phyloP scores from a whole-genome alignment of 92 coral and sea anemone genomes.

The Umimayanthus kanabou region DNA sequence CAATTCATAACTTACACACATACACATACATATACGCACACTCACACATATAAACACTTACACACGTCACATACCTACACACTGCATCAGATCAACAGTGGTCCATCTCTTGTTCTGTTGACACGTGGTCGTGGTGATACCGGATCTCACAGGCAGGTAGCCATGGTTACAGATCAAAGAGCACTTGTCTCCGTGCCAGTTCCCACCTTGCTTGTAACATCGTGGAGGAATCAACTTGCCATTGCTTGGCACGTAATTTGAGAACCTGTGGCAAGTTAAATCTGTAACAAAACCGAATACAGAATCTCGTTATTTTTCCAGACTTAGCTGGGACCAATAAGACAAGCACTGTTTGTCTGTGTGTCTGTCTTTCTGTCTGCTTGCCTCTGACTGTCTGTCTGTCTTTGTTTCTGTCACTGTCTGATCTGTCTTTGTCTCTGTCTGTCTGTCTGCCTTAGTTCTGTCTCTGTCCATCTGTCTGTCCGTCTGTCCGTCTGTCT shows the following conservation, averaged over 20 bases:
- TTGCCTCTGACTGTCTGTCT: no score
- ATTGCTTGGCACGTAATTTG: conserved; percentile 41
- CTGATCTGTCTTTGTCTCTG: no score
- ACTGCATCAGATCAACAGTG: conserved; percentile 58
- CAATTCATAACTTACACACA: no score
- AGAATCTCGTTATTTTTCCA: neutral
- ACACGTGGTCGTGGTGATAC: conserved; percentile 55
- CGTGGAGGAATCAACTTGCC: conserved; percentile 65
- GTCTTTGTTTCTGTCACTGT: no score
- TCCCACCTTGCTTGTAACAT: conserved; percentile 60
- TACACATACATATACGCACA: no score
- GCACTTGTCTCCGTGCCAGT: conserved; percentile 70
- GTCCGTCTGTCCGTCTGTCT: no score
- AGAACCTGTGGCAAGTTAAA: conserved; percentile 31
- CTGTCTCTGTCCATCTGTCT: no score
- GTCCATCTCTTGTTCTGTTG: conserved; percentile 58
- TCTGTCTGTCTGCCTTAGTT: no score
- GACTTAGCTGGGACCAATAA: neutral
- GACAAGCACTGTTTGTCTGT: no score
- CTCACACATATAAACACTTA: no score
- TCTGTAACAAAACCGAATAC: neutral
- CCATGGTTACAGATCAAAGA: conserved; percentile 61
- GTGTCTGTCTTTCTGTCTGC: no score
- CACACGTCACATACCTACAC: conserved; percentile 37
- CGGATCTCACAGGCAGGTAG: conserved; percentile 53